Evolutionary conservation across 2,113 vertebrate species (phyloP).

Genomic region (Xenotilapia longispinis): DNA sequence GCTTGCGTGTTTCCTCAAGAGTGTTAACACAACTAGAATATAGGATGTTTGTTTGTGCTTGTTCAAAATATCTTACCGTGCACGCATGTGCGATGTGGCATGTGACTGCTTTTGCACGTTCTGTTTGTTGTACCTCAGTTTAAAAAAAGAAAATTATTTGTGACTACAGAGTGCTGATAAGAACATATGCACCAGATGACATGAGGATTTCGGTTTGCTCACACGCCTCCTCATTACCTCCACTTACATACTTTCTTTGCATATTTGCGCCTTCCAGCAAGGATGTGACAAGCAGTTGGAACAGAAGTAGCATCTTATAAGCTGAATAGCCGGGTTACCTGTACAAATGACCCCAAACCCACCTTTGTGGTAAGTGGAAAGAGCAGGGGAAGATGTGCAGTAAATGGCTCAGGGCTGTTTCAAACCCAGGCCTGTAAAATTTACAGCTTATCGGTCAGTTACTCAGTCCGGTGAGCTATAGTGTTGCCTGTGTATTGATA

Average conservation of each 20-base stretch:
- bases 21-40: background rate
- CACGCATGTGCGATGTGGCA: background rate
- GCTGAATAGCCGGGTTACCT: fast-evolving
- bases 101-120: background rate
- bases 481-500: background rate
- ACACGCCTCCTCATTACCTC: background rate
- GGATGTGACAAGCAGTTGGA: background rate
- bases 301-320: background rate
- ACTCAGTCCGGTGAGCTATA: background rate
- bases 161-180: background rate
- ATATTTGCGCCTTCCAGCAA: background rate
- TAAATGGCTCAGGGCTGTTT: background rate
- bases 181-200: background rate
- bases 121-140: background rate
- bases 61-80: background rate
- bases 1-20: background rate
- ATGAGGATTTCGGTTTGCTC: background rate
- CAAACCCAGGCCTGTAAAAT: background rate
- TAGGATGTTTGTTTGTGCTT: background rate
- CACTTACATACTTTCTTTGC: background rate
- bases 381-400: background rate
- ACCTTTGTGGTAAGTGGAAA: background rate
- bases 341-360: background rate
- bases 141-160: background rate
- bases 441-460: background rate